phyloP scores from a whole-genome alignment of 2,113 vertebrate genomes.

The Trichomycterus rosablanca region DNA sequence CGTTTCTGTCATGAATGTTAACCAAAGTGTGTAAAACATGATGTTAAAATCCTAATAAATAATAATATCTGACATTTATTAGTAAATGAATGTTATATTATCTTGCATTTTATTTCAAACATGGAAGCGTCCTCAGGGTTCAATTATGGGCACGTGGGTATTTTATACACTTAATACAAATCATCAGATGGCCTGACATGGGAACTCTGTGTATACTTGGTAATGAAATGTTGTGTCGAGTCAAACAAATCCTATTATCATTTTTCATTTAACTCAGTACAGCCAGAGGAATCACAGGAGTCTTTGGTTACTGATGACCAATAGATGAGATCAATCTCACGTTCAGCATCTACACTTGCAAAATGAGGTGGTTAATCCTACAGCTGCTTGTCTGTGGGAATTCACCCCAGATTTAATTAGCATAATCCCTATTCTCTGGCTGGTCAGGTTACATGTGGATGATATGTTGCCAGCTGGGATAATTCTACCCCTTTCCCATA shows the following conservation, averaged over 20 bases:
- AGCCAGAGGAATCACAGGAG: constrained; percentile 1
- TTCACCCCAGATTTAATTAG: constrained; percentile 28
- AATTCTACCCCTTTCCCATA: constrained; percentile 33
- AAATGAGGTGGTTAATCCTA: constrained; percentile 5
- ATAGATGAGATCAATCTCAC: constrained; percentile 1
- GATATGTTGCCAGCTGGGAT: constrained; percentile 26
- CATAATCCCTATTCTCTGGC: constrained; percentile 13
- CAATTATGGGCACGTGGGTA: no score
- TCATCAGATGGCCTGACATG: no score
- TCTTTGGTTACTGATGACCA: constrained; percentile 19
- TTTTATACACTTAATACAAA: no score
- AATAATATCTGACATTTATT: no score
- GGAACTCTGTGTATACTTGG: no score
- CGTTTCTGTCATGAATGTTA: no score
- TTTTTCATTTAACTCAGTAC: constrained; percentile 4
- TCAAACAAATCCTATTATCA: no score
- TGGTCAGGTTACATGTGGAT: constrained; percentile 31
- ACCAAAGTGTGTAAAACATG: no score
- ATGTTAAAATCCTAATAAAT: no score
- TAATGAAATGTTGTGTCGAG: background rate
- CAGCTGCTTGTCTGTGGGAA: constrained; percentile 38
- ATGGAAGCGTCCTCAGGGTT: no score
- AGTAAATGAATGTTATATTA: no score
- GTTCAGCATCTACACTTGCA: background rate
- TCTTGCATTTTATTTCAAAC: no score